phyloP scores from a whole-genome alignment of 2,888 invertebrate species.

The Trissolcus japonicus region DNA sequence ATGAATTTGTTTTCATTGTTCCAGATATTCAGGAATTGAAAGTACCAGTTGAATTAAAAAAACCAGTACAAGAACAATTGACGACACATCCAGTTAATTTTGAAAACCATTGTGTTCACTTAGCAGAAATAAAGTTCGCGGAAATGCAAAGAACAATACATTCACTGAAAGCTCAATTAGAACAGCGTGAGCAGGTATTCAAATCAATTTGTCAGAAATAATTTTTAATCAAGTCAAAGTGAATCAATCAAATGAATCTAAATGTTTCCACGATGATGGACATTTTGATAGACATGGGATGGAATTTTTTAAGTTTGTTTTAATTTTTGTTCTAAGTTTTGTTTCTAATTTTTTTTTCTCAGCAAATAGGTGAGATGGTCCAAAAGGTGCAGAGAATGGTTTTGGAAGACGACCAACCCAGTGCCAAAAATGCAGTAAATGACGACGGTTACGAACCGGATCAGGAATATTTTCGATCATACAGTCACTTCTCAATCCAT shows the following conservation, averaged over 20 bases:
- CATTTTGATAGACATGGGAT: too few relatives aligned
- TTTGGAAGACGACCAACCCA: slow-evolving; percentile 69
- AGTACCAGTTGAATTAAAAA: slow-evolving; percentile 64
- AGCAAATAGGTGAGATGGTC: slow-evolving; percentile 74
- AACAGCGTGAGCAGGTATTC: slow-evolving; percentile 76
- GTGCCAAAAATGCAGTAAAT: slow-evolving; percentile 69
- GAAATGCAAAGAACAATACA: slow-evolving; percentile 81
- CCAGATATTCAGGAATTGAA: slow-evolving; percentile 68
- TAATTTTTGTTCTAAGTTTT: too few relatives aligned
- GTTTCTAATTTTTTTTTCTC: too few relatives aligned
- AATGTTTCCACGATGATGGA: too few relatives aligned
- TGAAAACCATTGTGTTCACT: slow-evolving; percentile 80
- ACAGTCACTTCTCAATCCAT: slow-evolving; percentile 94
- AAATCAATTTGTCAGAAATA: not conserved
- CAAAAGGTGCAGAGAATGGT: slow-evolving; percentile 70
- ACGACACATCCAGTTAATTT: slow-evolving; percentile 79
- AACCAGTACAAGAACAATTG: slow-evolving; percentile 74
- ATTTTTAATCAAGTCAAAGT: too few relatives aligned
- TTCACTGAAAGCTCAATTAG: slow-evolving; percentile 78
- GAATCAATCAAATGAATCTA: too few relatives aligned
- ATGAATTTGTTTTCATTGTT: slow-evolving; percentile 68
- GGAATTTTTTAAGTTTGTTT: slow-evolving; percentile 1
- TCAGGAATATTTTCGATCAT: slow-evolving; percentile 88
- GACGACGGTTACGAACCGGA: slow-evolving; percentile 79
- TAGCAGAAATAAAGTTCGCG: slow-evolving; percentile 80